A percentile compares a stretch with the other conserved stretches of the same genome.
phyloP scores from a whole-genome alignment of 35 echinoderm and acorn worm species.

The Apostichopus japonicus region DNA sequence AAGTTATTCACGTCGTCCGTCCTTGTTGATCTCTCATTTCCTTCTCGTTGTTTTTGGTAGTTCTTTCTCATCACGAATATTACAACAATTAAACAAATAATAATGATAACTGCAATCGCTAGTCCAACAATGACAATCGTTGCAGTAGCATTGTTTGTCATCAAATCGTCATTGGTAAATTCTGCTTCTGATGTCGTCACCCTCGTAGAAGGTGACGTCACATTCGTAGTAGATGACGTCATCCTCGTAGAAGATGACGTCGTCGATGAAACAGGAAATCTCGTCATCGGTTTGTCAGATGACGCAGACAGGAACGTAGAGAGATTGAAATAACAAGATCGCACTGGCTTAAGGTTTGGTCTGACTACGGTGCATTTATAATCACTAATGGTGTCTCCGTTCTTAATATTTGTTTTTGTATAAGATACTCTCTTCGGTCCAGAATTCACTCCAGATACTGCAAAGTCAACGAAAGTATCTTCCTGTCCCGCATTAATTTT shows the following conservation, averaged over 20 bases:
- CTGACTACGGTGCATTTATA: not conserved
- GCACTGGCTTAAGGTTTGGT: not conserved
- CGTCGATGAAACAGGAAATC: too few relatives aligned
- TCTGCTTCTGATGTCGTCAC: not conserved
- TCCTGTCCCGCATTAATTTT: not conserved
- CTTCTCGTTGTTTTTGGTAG: not conserved
- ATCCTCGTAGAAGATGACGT: too few relatives aligned
- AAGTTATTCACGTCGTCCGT: not conserved
- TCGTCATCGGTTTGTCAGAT: too few relatives aligned
- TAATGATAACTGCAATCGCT: not conserved
- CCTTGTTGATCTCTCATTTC: not conserved
- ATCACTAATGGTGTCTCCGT: not conserved
- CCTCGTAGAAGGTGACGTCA: too few relatives aligned
- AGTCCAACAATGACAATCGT: not conserved
- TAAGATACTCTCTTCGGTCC: not conserved
- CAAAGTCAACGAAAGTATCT: not conserved
- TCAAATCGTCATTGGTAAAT: not conserved
- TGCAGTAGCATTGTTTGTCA: not conserved
- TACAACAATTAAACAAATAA: not conserved
- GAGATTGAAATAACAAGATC: too few relatives aligned
- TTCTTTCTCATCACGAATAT: not conserved
- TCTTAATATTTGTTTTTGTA: not conserved
- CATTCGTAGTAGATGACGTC: too few relatives aligned
- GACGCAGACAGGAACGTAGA: too few relatives aligned
- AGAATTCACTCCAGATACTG: not conserved